phyloP scores from a whole-genome alignment of 2,797 vertebrate genomes.

The Chelidonichthys spinosus region DNA sequence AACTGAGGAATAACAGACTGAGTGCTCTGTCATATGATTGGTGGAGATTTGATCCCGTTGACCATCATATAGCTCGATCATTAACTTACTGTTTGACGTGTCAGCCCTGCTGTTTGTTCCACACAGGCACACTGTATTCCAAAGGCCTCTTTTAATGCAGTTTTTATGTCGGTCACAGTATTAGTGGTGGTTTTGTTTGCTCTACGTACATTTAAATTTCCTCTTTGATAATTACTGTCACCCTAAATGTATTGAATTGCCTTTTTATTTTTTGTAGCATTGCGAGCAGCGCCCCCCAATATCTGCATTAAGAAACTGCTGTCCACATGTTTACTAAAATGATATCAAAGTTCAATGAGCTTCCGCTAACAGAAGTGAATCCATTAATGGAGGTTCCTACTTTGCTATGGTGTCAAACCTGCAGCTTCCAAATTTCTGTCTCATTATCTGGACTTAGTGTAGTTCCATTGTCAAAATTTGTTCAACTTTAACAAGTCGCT shows the following conservation, averaged over 20 bases:
- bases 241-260: slow-evolving; percentile 20
- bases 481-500: slow-evolving; percentile 18
- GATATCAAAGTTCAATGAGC: not conserved
- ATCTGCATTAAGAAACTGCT: slow-evolving; percentile 36
- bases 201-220: slow-evolving; percentile 18
- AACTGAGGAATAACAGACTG: slow-evolving; percentile 22
- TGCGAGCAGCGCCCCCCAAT: slow-evolving; percentile 8
- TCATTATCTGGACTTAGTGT: not conserved
- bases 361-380: slow-evolving; percentile 4
- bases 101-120: slow-evolving; percentile 10
- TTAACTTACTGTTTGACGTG: slow-evolving; percentile 15
- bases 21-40: slow-evolving; percentile 7
- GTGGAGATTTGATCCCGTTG: slow-evolving; percentile 3
- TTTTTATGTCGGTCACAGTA: slow-evolving; percentile 15
- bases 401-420: slow-evolving; percentile 8
- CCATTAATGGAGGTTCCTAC: not conserved
- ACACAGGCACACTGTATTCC: slow-evolving; percentile 23
- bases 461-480: slow-evolving; percentile 1
- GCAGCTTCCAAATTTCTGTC: not conserved
- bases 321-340: slow-evolving; percentile 25
- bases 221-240: slow-evolving; percentile 21
- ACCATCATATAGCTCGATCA: not conserved
- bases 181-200: slow-evolving; percentile 6
- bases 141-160: slow-evolving; percentile 34
- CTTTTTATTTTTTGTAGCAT: slow-evolving; percentile 64